A percentile compares a stretch with the other conserved stretches of the same genome.
phyloP scores from a whole-genome alignment of 1,140 invertebrate species.

The Plectrocnemia conspersa region DNA sequence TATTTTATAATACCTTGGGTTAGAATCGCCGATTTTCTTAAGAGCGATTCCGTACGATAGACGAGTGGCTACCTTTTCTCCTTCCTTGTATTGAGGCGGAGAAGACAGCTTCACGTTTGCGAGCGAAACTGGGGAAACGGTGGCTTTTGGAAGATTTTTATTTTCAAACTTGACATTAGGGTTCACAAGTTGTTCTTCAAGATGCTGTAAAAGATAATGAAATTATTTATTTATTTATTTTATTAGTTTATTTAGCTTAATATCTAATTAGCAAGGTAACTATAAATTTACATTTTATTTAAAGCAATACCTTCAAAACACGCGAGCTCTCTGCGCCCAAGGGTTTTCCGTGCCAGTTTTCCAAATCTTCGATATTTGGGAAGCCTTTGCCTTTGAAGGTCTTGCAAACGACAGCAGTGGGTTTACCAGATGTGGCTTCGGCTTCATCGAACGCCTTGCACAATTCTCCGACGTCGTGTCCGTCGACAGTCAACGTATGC shows the following conservation, averaged over 20 bases:
- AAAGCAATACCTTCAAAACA: constrained; percentile 60
- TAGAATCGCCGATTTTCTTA: constrained; percentile 81
- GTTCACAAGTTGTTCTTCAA: constrained; percentile 64
- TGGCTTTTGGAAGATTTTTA: constrained; percentile 55
- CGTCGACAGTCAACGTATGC: constrained; percentile 91
- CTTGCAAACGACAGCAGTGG: constrained; percentile 91
- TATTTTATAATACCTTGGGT: constrained; percentile 57
- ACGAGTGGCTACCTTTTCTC: constrained; percentile 83
- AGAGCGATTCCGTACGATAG: constrained; percentile 92
- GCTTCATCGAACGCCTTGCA: constrained; percentile 84
- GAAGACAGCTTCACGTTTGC: constrained; percentile 71
- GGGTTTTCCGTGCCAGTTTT: constrained; percentile 98
- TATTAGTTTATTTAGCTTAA: constrained; percentile 3
- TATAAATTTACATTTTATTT: background rate
- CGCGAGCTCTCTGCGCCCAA: constrained; percentile 75
- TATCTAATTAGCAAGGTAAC: constrained; percentile 3
- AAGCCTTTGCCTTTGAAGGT: constrained; percentile 94
- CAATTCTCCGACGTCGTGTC: constrained; percentile 89
- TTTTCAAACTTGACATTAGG: constrained; percentile 31
- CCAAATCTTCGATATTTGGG: constrained; percentile 80
- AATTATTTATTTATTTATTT: no score
- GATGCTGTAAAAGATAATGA: constrained; percentile 50
- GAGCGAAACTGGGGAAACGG: constrained; percentile 69
- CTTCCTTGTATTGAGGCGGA: constrained; percentile 80
- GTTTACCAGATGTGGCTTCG: constrained; percentile 69